Evolutionary conservation across 2,888 invertebrate species (phyloP).

Genomic region (Hetaerina titia): DNA sequence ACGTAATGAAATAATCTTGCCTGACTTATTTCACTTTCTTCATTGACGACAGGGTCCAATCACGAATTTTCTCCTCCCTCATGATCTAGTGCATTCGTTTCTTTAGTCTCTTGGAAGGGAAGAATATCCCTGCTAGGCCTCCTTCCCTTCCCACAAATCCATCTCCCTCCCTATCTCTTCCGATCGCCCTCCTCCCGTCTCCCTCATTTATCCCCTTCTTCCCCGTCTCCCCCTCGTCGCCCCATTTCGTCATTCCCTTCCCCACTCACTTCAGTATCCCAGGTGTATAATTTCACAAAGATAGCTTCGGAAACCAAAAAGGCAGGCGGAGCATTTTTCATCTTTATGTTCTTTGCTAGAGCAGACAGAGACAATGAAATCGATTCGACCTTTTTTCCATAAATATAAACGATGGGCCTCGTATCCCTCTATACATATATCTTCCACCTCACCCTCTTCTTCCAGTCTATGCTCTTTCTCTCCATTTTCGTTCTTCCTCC

Average conservation of each 20-base stretch:
- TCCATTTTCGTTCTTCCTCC: neutral
- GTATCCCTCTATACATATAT: neutral
- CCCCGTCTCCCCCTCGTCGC: neutral
- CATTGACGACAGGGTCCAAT: too few species aligned
- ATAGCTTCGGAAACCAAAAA: conserved; percentile 50
- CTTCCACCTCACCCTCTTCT: neutral
- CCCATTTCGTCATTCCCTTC: neutral
- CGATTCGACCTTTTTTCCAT: conserved; percentile 65
- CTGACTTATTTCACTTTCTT: too few species aligned
- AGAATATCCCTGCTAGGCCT: neutral
- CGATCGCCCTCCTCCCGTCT: neutral
- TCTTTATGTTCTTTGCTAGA: conserved; percentile 53
- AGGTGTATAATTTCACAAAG: conserved; percentile 64
- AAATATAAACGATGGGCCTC: conserved; percentile 54
- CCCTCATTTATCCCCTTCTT: neutral
- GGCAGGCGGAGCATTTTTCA: conserved; percentile 54
- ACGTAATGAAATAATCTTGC: too few species aligned
- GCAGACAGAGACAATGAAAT: conserved; percentile 63
- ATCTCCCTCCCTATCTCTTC: neutral
- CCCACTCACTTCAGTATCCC: conserved; percentile 11
- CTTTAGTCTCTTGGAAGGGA: neutral
- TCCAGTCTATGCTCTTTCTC: neutral
- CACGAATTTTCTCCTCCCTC: too few species aligned
- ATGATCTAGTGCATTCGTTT: neutral
- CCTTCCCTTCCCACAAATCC: neutral